A percentile compares a stretch with the other conserved stretches of the same genome.
Conservation (phyloP, 2,888 invertebrate genomes). For the Prosapia bicincta region DNA sequence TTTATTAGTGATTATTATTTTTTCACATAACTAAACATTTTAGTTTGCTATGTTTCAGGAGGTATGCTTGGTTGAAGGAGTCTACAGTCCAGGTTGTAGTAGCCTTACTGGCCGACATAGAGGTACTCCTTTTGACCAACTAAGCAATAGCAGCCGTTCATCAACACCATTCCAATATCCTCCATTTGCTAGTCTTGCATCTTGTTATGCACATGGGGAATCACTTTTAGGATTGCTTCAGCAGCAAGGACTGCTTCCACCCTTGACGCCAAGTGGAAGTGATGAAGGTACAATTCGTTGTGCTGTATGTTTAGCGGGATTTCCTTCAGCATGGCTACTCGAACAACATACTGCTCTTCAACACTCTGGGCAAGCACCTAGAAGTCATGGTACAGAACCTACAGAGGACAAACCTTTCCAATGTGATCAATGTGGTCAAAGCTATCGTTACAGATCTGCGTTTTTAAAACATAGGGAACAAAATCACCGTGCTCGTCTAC, state of each 20-base stretch:
- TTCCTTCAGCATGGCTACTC: conserved; percentile 82
- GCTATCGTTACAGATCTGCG: conserved; percentile 83
- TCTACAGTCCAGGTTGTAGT: conserved; percentile 37
- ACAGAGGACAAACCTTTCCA: conserved; percentile 82
- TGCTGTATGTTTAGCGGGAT: conserved; percentile 79
- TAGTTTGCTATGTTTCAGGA: conserved; percentile 38
- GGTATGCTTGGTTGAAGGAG: conserved; percentile 40
- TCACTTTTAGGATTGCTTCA: conserved; percentile 45
- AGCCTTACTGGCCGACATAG: conserved; percentile 30
- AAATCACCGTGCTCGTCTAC: conserved; percentile 80
- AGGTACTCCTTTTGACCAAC: conserved; percentile 33
- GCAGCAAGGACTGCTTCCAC: conserved; percentile 50
- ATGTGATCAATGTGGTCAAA: conserved; percentile 88
- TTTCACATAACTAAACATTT: too few relatives aligned
- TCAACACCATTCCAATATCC: conserved; percentile 57
- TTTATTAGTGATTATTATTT: too few relatives aligned
- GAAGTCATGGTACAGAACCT: conserved; percentile 38
- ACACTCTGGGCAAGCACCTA: conserved; percentile 57
- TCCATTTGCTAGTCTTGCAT: conserved; percentile 44
- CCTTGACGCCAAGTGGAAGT: conserved; percentile 32
- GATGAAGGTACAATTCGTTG: conserved; percentile 50
- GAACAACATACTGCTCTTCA: conserved; percentile 83
- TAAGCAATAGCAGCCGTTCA: conserved; percentile 45
- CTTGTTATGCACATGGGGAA: conserved; percentile 30
- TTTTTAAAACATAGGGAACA: conserved; percentile 83